Conservation (phyloP, 2,113 vertebrate species). For the Cervus canadensis region DNA sequence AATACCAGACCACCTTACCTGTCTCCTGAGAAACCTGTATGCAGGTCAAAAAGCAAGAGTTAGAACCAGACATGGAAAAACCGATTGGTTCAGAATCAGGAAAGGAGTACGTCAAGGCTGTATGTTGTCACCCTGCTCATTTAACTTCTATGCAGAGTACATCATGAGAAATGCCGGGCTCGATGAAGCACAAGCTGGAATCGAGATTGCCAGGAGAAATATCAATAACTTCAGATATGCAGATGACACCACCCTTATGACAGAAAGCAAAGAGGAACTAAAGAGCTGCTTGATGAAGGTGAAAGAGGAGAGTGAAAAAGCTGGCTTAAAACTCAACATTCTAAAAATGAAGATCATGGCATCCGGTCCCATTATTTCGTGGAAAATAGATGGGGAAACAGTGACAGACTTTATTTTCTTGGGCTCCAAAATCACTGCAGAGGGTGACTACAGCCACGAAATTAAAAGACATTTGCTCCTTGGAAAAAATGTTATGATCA, state of each 20-base stretch:
- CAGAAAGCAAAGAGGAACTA: neutral
- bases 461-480: neutral
- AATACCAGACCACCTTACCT: neutral
- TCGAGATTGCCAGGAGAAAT: neutral
- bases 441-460: neutral
- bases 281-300: neutral
- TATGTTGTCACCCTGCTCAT: neutral
- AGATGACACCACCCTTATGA: neutral
- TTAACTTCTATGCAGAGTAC: neutral
- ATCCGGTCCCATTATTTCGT: neutral
- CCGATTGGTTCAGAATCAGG: neutral
- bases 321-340: neutral
- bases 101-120: neutral
- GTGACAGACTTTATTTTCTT: neutral
- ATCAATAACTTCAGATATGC: neutral
- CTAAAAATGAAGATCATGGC: neutral
- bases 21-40: neutral
- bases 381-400: neutral
- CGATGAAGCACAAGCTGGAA: neutral
- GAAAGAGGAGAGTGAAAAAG: neutral
- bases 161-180: neutral
- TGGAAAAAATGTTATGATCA: neutral
- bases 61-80: neutral
- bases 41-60: neutral
- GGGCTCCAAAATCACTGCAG: neutral